Evolutionary conservation across 2,113 vertebrate genomes (phyloP).

Genomic region (Mugil cephalus): DNA sequence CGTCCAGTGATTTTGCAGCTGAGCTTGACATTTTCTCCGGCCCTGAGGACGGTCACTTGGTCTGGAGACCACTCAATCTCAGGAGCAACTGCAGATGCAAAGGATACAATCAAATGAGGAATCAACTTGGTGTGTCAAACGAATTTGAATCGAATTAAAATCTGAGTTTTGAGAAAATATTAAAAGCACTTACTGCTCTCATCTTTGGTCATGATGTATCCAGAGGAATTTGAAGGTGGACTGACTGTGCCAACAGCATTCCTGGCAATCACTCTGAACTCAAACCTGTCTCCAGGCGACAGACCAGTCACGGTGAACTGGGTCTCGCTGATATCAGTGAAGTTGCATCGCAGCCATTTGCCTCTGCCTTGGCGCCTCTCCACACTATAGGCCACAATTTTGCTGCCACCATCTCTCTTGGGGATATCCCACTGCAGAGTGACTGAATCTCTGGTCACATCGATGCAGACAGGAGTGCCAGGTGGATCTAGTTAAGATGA

Average conservation of each 20-base stretch:
- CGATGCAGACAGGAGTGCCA: slow-evolving; percentile 95
- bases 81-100: slow-evolving; percentile 89
- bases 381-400: slow-evolving; percentile 95
- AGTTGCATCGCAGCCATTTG: slow-evolving; percentile 97
- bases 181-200: slow-evolving; percentile 89
- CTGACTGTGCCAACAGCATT: slow-evolving; percentile 97
- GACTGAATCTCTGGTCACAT: slow-evolving; percentile 96
- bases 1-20: slow-evolving; percentile 91
- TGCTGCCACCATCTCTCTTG: slow-evolving; percentile 94
- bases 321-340: slow-evolving; percentile 94
- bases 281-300: slow-evolving; percentile 92
- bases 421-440: slow-evolving; percentile 95
- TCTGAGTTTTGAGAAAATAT: no score
- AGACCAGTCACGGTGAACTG: slow-evolving; percentile 95
- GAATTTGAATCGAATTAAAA: background rate
- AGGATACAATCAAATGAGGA: slow-evolving; percentile 7
- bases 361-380: slow-evolving; percentile 93
- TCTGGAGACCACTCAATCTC: slow-evolving; percentile 92
- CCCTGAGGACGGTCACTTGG: slow-evolving; percentile 89
- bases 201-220: slow-evolving; percentile 97
- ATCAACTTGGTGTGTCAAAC: background rate
- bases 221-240: slow-evolving; percentile 97
- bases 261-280: slow-evolving; percentile 97
- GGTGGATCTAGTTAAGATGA: slow-evolving; percentile 89
- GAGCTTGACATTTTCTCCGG: slow-evolving; percentile 92